phyloP scores from a whole-genome alignment of 2,797 vertebrate genomes.

The Danio albolineatus region DNA sequence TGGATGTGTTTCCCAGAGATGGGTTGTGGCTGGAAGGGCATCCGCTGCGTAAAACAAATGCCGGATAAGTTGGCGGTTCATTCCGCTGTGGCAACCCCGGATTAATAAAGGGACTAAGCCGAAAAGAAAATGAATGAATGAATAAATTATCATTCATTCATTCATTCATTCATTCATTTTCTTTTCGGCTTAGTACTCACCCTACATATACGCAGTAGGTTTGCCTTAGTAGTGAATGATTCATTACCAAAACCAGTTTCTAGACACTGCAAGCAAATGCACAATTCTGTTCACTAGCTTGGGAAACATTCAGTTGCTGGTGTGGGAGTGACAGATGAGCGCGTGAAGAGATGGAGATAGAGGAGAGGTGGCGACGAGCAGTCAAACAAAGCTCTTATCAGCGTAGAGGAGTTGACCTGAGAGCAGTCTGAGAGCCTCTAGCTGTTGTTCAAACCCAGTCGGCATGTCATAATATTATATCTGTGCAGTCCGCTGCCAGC shows the following conservation, averaged over 20 bases:
- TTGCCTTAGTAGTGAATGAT: neutral
- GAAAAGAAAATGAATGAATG: too few species aligned
- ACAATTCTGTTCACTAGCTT: neutral
- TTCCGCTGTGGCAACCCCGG: too few species aligned
- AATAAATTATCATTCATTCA: too few species aligned
- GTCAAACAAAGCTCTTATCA: conserved; percentile 36
- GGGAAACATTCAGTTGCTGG: conserved; percentile 6
- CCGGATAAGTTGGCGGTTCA: too few species aligned
- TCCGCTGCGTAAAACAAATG: too few species aligned
- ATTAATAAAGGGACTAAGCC: too few species aligned
- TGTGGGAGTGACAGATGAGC: conserved; percentile 40
- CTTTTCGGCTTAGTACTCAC: too few species aligned
- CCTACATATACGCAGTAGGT: neutral
- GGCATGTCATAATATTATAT: conserved; percentile 35
- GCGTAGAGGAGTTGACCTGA: conserved; percentile 30
- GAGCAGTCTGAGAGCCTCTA: conserved; percentile 9
- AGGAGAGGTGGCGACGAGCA: conserved; percentile 28
- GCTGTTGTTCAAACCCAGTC: conserved; percentile 15
- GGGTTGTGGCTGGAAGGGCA: too few species aligned
- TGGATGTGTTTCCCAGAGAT: too few species aligned
- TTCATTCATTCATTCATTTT: too few species aligned
- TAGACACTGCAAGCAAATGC: conserved; percentile 4
- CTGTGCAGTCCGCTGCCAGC: neutral
- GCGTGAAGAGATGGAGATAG: conserved; percentile 26
- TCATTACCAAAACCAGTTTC: neutral